A percentile compares a stretch with the other conserved stretches of the same genome.
Conservation (phyloP, 2,113 vertebrate genomes). For the Hippocampus mohnikei region DNA sequence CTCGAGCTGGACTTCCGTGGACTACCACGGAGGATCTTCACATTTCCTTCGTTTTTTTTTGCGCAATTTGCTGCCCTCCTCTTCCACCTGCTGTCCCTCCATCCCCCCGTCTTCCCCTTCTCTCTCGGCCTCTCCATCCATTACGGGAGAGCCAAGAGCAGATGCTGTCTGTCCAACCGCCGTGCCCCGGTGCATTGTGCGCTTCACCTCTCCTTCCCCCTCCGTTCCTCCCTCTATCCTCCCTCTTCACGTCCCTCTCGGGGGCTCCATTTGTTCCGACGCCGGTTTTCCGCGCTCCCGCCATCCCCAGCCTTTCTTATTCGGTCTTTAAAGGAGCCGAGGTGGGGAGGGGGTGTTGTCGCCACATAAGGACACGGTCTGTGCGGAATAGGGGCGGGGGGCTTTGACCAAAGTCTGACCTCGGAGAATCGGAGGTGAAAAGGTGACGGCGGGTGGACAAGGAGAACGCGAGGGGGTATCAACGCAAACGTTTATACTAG, state of each 20-base stretch:
- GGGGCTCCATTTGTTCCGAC: conserved; percentile 70
- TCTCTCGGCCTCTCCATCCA: conserved; percentile 55
- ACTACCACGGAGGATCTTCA: no score
- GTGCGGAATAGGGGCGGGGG: conserved; percentile 6
- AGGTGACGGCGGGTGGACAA: conserved; percentile 36
- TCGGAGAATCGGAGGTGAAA: conserved; percentile 52
- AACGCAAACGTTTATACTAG: background rate
- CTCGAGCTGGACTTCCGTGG: no score
- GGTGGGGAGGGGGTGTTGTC: conserved; percentile 12
- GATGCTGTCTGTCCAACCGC: conserved; percentile 72
- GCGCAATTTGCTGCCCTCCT: conserved; percentile 10
- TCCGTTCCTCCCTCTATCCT: conserved; percentile 59
- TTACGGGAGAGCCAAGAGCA: conserved; percentile 66
- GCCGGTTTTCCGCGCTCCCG: conserved; percentile 57
- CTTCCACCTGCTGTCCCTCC: background rate
- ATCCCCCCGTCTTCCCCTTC: conserved; percentile 11
- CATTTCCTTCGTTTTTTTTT: no score
- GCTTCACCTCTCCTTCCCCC: conserved; percentile 73
- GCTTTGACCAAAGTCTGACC: conserved; percentile 58
- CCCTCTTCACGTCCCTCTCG: conserved; percentile 66
- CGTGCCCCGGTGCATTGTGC: conserved; percentile 70
- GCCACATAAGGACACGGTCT: conserved; percentile 3
- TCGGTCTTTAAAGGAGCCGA: conserved; percentile 1
- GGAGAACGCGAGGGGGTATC: conserved; percentile 11
- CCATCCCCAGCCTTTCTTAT: conserved; percentile 40